Evolutionary conservation across 2,113 vertebrate genomes (phyloP).

Genomic region (Taurulus bubalis): DNA sequence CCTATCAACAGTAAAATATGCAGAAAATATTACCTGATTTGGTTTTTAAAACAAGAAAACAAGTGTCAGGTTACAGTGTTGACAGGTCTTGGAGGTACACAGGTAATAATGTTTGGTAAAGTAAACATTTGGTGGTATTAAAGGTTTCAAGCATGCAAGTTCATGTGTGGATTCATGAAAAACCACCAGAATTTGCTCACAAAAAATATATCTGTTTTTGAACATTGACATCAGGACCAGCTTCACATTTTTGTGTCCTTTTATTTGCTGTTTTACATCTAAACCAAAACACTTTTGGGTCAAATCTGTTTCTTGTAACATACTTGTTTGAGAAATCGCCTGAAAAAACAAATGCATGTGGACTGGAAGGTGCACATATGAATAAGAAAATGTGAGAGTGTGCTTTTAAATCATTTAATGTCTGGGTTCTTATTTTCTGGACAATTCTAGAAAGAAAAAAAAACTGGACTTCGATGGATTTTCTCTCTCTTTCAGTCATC

Average conservation of each 20-base stretch:
- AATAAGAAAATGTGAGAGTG: not conserved
- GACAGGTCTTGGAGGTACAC: slow-evolving; percentile 35
- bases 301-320: not conserved
- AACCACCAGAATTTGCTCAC: not conserved
- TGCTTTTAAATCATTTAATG: not conserved
- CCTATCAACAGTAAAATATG: slow-evolving; percentile 18
- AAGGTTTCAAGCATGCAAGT: not conserved
- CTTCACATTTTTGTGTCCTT: not conserved
- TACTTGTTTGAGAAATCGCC: not conserved
- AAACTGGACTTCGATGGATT: not conserved
- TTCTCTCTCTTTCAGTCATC: slow-evolving; percentile 24
- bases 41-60: slow-evolving; percentile 8
- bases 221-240: not conserved
- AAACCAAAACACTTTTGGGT: too few relatives aligned
- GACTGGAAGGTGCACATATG: not conserved
- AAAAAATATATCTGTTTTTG: not conserved
- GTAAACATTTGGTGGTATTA: not conserved
- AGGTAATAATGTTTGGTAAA: slow-evolving; percentile 6
- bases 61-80: not conserved
- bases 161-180: not conserved
- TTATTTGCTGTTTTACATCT: not conserved
- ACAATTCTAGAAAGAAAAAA: not conserved
- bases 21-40: not conserved
- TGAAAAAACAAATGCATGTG: not conserved
- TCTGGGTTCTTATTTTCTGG: slow-evolving; percentile 14